Base-by-base conservation (phyloP, 1,140 invertebrate genomes). In the Paracyclopina nana region DNA sequence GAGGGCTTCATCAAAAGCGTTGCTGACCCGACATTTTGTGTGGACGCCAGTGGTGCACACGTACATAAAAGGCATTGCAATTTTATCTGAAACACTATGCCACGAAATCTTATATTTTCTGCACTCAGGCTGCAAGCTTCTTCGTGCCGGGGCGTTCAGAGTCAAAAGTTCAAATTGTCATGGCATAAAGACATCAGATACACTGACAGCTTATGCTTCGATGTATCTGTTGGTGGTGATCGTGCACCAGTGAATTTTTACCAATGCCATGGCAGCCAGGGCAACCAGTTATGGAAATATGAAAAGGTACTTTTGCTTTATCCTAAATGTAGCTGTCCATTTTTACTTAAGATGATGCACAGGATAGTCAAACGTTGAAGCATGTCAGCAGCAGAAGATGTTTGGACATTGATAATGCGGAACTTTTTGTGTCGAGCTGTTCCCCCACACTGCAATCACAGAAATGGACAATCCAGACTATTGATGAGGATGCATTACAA, bases 1-100 rank as follows among this genome's bases (percentile, higher is more conserved):
- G 68, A 68, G 52, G 90, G 87, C 51, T 77, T 79, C 62, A 78
- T 81, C 66, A 65, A 54, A 6, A 46, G 11, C 18, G 48, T 41
- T 12, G 8, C 20, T 14, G 28, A 43, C 25, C 28, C 50, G 18
- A 29, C 42, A 4, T 38, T 43, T 24, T 52, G 50, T 52, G 31
- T 43, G n/a, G 26, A 22, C 9, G 6, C 50, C 2, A 43, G 27
- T n/a, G 3, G 11, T 28, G 16, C 8, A 6, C n/a, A 38, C 27
- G 22, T 30, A 6, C 6, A 49, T 29, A 8, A 43, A 43, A 52
- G 24, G 22, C 20, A 14, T 43, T 20, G 16, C 14, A 16, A 5
- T 5, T 9, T 28, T 28, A 48, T 3, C 16, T 25, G 9, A 27
- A 12, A 9, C 9, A 6, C 9, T 24, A 27, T 46, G 11, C 18